Conservation (phyloP, 2,888 invertebrate genomes). For the Horisme vitalbata region DNA sequence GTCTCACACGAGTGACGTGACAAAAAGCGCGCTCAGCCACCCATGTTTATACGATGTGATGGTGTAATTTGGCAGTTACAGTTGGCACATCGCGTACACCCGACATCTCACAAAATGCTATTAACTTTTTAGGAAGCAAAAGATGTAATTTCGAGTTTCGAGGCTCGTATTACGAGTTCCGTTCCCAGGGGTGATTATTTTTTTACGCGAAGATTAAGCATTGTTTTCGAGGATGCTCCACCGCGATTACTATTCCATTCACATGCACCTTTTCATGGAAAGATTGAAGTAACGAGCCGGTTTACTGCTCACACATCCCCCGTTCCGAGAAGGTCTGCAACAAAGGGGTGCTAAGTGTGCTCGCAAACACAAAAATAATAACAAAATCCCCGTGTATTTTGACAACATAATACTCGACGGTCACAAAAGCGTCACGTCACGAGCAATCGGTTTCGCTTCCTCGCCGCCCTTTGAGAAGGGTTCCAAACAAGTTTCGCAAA, state of each 20-base stretch:
- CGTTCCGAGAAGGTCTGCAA: conserved; percentile 68
- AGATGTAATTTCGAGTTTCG: conserved; percentile 46
- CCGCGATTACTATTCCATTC: conserved; percentile 72
- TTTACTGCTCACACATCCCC: conserved; percentile 70
- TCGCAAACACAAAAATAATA: conserved; percentile 82
- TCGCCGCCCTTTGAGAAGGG: conserved; percentile 76
- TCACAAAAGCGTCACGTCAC: conserved; percentile 80
- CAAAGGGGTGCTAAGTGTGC: conserved; percentile 81
- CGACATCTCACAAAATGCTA: conserved; percentile 71
- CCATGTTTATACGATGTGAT: conserved; percentile 74
- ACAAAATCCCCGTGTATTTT: conserved; percentile 82
- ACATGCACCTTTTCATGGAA: conserved; percentile 68
- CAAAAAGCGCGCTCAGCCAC: conserved; percentile 70
- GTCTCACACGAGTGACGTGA: conserved; percentile 67
- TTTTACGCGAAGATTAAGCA: conserved; percentile 46
- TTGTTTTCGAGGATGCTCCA: conserved; percentile 54
- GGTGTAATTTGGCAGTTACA: conserved; percentile 73
- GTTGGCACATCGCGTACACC: conserved; percentile 56
- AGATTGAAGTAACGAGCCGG: conserved; percentile 61
- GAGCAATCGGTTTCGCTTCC: conserved; percentile 79
- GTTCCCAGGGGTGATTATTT: conserved; percentile 42
- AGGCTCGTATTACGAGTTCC: conserved; percentile 41
- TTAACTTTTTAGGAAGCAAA: conserved; percentile 64
- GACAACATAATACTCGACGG: conserved; percentile 81
- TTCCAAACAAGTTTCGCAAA: conserved; percentile 77